Base-by-base conservation (phyloP, 2,797 vertebrate genomes). In the Lycodopsis pacificus region DNA sequence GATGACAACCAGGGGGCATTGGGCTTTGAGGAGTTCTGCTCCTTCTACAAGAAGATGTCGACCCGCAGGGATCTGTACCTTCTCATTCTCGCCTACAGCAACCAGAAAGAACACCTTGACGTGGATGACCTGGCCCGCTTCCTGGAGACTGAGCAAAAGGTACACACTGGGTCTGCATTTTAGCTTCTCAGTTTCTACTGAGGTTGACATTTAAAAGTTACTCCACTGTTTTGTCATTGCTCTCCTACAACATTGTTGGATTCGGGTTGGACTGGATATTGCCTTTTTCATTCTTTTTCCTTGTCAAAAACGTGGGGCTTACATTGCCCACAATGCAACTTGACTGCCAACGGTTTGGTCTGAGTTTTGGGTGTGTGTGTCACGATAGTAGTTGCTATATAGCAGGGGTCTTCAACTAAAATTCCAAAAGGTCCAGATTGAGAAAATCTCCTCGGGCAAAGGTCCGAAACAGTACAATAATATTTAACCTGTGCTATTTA, bases 31-130 rank as follows among this genome's bases (percentile, higher is more conserved):
- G 98, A 99, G 92, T 99, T 99, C 94, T 99, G 98, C 42, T 95
- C 97, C 71, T 99, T 99, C 93, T 99, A 99, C 91, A 99, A 99
- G 95, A 97, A 96, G 97, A 99, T 99, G 97, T 99, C 98, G 0
- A 99, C 98, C 0, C 96, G 98, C 14, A 94, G 98, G 0, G 98
- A 99, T 65, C 94, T 99, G 63, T 99, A 99, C 91, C 96, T 99
- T 75, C 96, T 99, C 34, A 95, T 99, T 97, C 96, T 99, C 71
- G 96, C 96, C 88, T 98, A 99, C 94, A 98, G 98, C 89, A 96
- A 97, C 93, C 98, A 98, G 92, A 99, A 99, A 89, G 98, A 99
- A 89, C 95, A 97, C 90, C 91, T 99, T 17, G 96, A 97, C 17
- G 65, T 94, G 0, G 92, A 96, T 0, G 96, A 97, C 94, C 85